Base-by-base conservation (phyloP, 2,888 invertebrate genomes). In the Argyra leucocephala region DNA sequence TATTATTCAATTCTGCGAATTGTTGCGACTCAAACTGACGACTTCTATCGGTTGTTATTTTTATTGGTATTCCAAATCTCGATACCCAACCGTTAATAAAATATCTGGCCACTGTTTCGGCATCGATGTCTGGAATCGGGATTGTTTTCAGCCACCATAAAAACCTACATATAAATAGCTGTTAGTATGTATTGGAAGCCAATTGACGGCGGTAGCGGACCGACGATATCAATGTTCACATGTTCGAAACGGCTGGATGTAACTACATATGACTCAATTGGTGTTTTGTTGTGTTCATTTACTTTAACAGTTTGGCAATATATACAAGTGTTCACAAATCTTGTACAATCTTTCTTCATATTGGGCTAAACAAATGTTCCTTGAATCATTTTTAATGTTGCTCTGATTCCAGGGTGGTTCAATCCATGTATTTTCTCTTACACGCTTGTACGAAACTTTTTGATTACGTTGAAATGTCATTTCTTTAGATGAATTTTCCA, bases 21-120 rank as follows among this genome's bases (percentile, higher is more conserved):
- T 77, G 66, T 2, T 61, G 21, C 0, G 74, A 72, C 63, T 74
- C 73, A 62, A 78, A 76, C 65, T 77, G 76, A 36, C 72, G 65
- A 31, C 78, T 75, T 68, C 73, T 73, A 69, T 77, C 76, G 21
- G 76, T 74, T 18, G 75, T 76, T 6, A 75, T 75, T 3, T 78
- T 69, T 4, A 22, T 65, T 4, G 79, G 80, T 10, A 74, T 70
- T 0, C 80, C 80, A 65, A 74, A 80, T 7, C 58, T 59, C 15
- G 58, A 59, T 22, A 59, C 22, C 58, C 58, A 59, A 21, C 58
- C 58, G 6, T 6, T 10, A 10, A 59, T 10, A 22, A 59, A 59
- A 22, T 12, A 22, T 7, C 23, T 59, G 10, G 58, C 58, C 10
- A 59, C 22, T 2, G 58, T 22, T 23, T 59, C 58, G 10, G 58